phyloP scores from a whole-genome alignment of 2,797 vertebrate genomes.

The Eptatretus atami region DNA sequence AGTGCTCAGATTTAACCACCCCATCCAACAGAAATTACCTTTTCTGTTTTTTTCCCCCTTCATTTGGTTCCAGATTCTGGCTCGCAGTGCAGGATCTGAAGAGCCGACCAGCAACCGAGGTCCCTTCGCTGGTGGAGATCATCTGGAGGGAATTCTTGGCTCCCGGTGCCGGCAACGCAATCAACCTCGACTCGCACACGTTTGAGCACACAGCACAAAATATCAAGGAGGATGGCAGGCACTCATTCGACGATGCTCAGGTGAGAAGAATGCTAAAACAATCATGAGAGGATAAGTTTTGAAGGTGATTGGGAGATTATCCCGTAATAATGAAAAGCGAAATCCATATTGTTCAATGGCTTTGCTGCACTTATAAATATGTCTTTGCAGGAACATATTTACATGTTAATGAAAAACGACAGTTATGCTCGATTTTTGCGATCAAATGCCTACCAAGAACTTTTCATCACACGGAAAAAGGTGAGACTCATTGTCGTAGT shows the following conservation, averaged over 20 bases:
- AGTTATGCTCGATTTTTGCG: constrained; percentile 1
- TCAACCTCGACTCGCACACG: constrained; percentile 4
- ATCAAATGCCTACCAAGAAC: neutral
- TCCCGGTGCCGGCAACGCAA: neutral
- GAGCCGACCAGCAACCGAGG: neutral
- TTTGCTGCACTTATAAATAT: neutral
- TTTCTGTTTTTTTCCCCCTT: neutral
- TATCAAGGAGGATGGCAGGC: neutral
- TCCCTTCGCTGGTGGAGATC: neutral
- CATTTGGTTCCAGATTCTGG: neutral
- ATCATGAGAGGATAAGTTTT: too few relatives aligned
- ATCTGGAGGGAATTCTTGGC: constrained; percentile 3
- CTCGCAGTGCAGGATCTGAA: constrained; percentile 2
- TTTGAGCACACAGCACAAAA: constrained; percentile 5
- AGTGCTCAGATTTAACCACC: too few relatives aligned
- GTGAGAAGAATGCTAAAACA: neutral
- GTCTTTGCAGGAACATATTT: constrained; percentile 1
- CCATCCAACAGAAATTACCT: too few relatives aligned
- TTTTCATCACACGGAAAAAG: neutral
- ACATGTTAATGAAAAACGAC: neutral
- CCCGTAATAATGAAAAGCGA: too few relatives aligned
- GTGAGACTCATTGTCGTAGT: neutral
- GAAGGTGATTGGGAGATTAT: too few relatives aligned
- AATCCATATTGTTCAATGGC: neutral
- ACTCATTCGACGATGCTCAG: constrained; percentile 3